A percentile compares a stretch with the other conserved stretches of the same genome.
Evolutionary conservation across 2,797 vertebrate species (phyloP).

Genomic region (Limosa lapponica): DNA sequence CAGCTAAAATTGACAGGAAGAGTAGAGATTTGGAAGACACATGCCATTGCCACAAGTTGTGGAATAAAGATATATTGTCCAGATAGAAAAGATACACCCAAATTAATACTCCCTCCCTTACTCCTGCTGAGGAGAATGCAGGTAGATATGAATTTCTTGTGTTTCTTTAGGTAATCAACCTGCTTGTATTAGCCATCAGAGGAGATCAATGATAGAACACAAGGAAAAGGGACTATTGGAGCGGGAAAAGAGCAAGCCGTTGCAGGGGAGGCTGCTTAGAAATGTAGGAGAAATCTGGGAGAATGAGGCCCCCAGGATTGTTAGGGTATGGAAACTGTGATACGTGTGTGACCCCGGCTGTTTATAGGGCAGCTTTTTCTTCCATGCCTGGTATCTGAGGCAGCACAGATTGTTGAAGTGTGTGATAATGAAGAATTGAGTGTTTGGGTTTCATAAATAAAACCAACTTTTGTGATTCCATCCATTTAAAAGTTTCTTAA

Average conservation of each 20-base stretch:
- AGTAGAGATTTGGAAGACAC: background rate
- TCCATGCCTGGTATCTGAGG: background rate
- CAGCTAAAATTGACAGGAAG: background rate
- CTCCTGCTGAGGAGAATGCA: background rate
- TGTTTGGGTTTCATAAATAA: background rate
- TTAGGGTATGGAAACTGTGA: background rate
- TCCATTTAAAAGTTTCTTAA: background rate
- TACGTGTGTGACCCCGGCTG: rapidly evolving
- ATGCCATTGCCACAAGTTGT: background rate
- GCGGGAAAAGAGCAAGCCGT: background rate
- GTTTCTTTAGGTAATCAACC: background rate
- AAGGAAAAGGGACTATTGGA: background rate
- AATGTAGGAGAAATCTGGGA: background rate
- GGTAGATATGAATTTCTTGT: background rate
- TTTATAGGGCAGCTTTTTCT: background rate
- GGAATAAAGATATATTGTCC: background rate
- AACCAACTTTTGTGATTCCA: background rate
- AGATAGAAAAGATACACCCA: background rate
- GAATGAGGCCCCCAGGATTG: background rate
- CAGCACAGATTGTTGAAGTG: background rate
- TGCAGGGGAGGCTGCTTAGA: background rate
- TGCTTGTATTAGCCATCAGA: background rate
- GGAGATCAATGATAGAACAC: background rate
- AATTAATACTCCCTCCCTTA: background rate
- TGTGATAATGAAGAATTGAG: background rate